Evolutionary conservation across 2,113 vertebrate species (phyloP), one percentile per base, ranked within the genome.

Genomic region (Meriones unguiculatus): DNA sequence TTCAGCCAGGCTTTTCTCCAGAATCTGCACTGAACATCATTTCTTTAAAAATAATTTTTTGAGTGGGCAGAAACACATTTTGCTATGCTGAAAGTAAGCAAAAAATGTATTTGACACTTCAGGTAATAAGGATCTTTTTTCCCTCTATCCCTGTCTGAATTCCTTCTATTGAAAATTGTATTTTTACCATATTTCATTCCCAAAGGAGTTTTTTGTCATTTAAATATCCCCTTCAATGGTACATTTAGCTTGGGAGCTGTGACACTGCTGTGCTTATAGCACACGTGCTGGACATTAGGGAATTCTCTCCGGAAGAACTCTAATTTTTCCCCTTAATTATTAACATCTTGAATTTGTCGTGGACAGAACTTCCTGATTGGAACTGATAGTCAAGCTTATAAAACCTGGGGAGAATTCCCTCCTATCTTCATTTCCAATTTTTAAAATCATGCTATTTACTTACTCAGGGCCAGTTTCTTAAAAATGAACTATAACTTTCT

Each of bases 41-140:
- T 97, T 96, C 77, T 93, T 97, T 89, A 89, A 93, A 73, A 97
- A 76, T 94, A 94, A 35, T 81, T 67, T 97, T 88, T 94, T 95
- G 95, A 91, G 84, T 95, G 38, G 95, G 75, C 89, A 78, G 94
- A 89, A 97, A 97, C 80, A 94, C 0, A 1, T 95, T 96, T 97
- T 77, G 69, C 78, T 85, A 95, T 0, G 4, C 64, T 76, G 67
- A 96, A 95, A 64, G 87, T 97, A 96, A 96, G 96, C 95, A 96
- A 98, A 97, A 97, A 94, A 91, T 95, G 82, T 77, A 90, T 97
- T 95, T 96, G 97, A 97, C 94, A 97, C 84, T 89, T 94, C 70
- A 87, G 73, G 70, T 97, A 93, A 97, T 96, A 87, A 86, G 65
- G 76, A 88, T 76, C 69, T 87, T 81, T 96, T 75, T 76, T 69